Evolutionary conservation across 2,888 invertebrate species (phyloP), one percentile per base, ranked within the genome.

Genomic region (Papilio demoleus): DNA sequence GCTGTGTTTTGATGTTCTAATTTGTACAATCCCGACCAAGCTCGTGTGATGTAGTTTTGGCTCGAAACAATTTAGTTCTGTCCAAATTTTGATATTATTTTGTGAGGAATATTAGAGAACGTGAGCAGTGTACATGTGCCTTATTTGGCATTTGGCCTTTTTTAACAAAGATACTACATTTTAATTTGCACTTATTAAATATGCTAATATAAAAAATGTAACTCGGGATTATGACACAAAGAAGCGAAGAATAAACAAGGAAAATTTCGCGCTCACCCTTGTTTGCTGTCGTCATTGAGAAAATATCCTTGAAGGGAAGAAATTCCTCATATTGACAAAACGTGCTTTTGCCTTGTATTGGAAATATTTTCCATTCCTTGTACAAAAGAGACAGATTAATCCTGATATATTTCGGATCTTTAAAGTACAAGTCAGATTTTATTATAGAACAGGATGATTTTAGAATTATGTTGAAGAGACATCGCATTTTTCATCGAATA

Each of bases 271-370:
- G 79, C 77, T 74, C 77, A 78, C 84, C 82, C 75, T 59, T 87
- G 85, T 90, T 88, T 89, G 79, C 85, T 77, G 81, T 82, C 79
- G 80, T 80, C 84, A 85, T 86, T 85, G 87, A 75, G 76, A 85
- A 88, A 88, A 86, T 84, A 86, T 88, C 87, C 85, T 80, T 76
- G 74, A 78, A 80, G 81, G 82, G 82, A 80, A 79, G 79, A 74
- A 75, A 78, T 76, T 77, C 79, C 81, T 79, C n/a, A n/a, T 90
- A 89, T 90, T 90, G 88, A 90, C 89, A 85, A 86, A 85, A 88
- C 90, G 87, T 88, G 88, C 81, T 82, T 83, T 82, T 82, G 77
- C 82, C 72, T 72, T 75, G 76, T 84, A 84, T 85, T 83, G 82
- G 82, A 87, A 84, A 80, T 85, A 87, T 87, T 86, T 64, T 74